phyloP scores from a whole-genome alignment of 2,888 invertebrate species.

The Diaprepes abbreviatus region DNA sequence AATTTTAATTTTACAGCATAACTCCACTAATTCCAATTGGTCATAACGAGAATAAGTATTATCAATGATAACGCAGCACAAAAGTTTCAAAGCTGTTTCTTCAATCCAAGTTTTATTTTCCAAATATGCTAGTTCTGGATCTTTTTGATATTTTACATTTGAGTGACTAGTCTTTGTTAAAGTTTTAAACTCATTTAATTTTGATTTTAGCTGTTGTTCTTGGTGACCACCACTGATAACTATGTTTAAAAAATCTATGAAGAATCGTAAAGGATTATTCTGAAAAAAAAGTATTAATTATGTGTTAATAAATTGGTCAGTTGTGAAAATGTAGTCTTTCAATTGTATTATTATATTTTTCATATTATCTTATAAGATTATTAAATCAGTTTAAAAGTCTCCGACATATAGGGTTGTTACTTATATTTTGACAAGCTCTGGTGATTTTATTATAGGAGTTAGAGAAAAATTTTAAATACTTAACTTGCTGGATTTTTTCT shows the following conservation, averaged over 20 bases:
- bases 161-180: slow-evolving; percentile 59
- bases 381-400: no score
- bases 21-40: slow-evolving; percentile 75
- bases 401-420: no score
- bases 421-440: no score
- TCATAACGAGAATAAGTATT: slow-evolving; percentile 76
- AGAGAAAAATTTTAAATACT: no score
- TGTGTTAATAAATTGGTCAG: no score
- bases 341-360: no score
- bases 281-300: slow-evolving; percentile 68
- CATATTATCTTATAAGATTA: no score
- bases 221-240: slow-evolving; percentile 62
- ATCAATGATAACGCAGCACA: slow-evolving; percentile 73
- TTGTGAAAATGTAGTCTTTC: no score
- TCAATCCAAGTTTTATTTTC: slow-evolving; percentile 73
- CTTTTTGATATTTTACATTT: slow-evolving; percentile 58
- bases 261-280: slow-evolving; percentile 74
- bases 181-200: slow-evolving; percentile 66
- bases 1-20: slow-evolving; percentile 72
- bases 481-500: no score
- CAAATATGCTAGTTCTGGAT: slow-evolving; percentile 68
- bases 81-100: slow-evolving; percentile 71
- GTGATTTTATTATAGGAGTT: no score
- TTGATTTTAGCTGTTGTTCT: slow-evolving; percentile 56
- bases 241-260: slow-evolving; percentile 61